Evolutionary conservation across 2,797 vertebrate genomes (phyloP).

Genomic region (Hozukius guyotensis): DNA sequence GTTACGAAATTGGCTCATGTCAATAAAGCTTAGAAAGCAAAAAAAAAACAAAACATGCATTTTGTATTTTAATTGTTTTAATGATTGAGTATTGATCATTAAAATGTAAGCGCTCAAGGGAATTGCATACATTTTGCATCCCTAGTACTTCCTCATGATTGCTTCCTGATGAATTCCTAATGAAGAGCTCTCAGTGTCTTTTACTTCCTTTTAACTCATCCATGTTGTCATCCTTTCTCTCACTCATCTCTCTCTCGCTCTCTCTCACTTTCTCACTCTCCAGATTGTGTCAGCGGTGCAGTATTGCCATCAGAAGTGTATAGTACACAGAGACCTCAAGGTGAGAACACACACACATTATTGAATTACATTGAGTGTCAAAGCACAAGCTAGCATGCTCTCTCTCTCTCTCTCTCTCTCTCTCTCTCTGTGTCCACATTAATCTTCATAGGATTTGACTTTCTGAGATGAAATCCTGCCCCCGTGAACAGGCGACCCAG

Average conservation of each 20-base stretch:
- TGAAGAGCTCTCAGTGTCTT: conserved; percentile 1
- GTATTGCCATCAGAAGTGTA: conserved; percentile 97
- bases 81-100: neutral
- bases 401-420: too few relatives aligned
- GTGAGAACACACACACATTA: conserved; percentile 76
- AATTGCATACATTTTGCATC: neutral
- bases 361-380: conserved; percentile 23
- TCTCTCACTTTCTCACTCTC: conserved; percentile 38
- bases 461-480: conserved; percentile 30
- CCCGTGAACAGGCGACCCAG: conserved; percentile 18
- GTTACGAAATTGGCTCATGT: neutral
- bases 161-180: conserved; percentile 21
- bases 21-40: neutral
- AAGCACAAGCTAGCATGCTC: neutral
- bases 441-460: conserved; percentile 37
- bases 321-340: conserved; percentile 97
- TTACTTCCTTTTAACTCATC: neutral
- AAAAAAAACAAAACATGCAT: neutral
- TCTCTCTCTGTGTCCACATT: neutral
- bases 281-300: conserved; percentile 97
- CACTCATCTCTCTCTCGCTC: neutral
- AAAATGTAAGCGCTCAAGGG: neutral
- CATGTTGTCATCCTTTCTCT: neutral
- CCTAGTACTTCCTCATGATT: neutral
- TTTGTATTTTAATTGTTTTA: neutral